Evolutionary conservation across 2,888 invertebrate species (phyloP).

Genomic region (Fissipunctia ypsillon): DNA sequence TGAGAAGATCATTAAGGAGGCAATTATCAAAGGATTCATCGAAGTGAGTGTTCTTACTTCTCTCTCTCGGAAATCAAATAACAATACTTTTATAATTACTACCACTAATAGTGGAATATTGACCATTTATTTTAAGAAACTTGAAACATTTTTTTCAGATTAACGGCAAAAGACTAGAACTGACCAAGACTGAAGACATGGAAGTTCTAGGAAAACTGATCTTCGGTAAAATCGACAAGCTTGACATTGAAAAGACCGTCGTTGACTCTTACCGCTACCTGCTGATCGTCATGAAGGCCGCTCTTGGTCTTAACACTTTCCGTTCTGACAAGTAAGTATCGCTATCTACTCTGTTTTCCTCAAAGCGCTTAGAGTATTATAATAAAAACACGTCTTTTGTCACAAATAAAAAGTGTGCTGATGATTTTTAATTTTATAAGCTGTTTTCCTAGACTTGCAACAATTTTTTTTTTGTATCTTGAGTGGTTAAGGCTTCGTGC

Average conservation of each 20-base stretch:
- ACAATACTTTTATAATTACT: not conserved
- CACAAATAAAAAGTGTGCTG: not conserved
- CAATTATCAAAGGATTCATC: constrained; percentile 89
- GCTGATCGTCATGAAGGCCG: constrained; percentile 89
- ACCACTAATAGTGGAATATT: not conserved
- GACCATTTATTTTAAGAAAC: not conserved
- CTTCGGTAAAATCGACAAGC: constrained; percentile 84
- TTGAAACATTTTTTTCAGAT: constrained; percentile 68
- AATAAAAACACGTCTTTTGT: not conserved
- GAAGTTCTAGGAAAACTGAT: constrained; percentile 90
- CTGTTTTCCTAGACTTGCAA: not conserved
- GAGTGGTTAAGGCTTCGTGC: not conserved
- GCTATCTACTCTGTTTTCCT: no score
- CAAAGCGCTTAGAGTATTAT: not conserved
- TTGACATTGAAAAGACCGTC: constrained; percentile 77
- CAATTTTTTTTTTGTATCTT: not conserved
- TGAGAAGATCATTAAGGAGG: constrained; percentile 90
- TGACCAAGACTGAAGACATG: constrained; percentile 87
- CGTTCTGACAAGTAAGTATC: constrained; percentile 81
- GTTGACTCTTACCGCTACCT: constrained; percentile 90
- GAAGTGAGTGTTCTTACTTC: constrained; percentile 75
- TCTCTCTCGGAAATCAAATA: not conserved
- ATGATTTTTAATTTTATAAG: not conserved
- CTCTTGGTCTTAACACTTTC: constrained; percentile 82
- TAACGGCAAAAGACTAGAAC: constrained; percentile 81